Percentiles rank a stretch among this genome's conserved stretches.
These are phyloP conservation scores for Lycophotia porphyrea DNA, from an alignment of 2,888 invertebrate genomes.

Conservation along the genomic window DNA sequence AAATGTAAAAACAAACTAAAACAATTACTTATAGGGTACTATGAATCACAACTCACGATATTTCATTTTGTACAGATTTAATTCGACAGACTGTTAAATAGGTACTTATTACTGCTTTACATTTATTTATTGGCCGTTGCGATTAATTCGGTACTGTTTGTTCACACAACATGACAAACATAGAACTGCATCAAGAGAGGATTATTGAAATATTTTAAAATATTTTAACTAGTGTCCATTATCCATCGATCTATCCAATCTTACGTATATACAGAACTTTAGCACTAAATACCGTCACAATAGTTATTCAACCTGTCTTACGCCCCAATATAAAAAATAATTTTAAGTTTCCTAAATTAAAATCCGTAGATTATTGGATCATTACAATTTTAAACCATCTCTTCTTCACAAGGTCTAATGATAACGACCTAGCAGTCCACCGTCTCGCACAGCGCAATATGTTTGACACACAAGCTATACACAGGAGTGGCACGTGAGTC, in stretches of 20 bases:
- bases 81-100: constrained; percentile 89
- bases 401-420: constrained; percentile 75
- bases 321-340: constrained; percentile 84
- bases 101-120: constrained; percentile 87
- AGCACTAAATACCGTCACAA: constrained; percentile 78
- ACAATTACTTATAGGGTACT: constrained; percentile 69
- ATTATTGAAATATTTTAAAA: constrained; percentile 72
- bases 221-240: constrained; percentile 66
- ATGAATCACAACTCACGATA: constrained; percentile 84
- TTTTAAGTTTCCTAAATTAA: constrained; percentile 82
- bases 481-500: constrained; percentile 46
- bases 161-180: constrained; percentile 77
- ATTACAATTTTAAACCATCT: constrained; percentile 75
- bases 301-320: constrained; percentile 75
- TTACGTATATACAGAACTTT: constrained; percentile 87
- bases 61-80: constrained; percentile 89
- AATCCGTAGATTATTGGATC: constrained; percentile 78
- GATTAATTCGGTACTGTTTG: constrained; percentile 86
- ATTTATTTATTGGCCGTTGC: constrained; percentile 83
- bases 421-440: constrained; percentile 63
- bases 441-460: constrained; percentile 61
- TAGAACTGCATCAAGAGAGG: constrained; percentile 73
- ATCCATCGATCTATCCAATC: constrained; percentile 73
- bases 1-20: constrained; percentile 45
- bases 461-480: constrained; percentile 60